Base-by-base conservation (phyloP, 2,113 vertebrate genomes). In the Cnemophilus loriae region DNA sequence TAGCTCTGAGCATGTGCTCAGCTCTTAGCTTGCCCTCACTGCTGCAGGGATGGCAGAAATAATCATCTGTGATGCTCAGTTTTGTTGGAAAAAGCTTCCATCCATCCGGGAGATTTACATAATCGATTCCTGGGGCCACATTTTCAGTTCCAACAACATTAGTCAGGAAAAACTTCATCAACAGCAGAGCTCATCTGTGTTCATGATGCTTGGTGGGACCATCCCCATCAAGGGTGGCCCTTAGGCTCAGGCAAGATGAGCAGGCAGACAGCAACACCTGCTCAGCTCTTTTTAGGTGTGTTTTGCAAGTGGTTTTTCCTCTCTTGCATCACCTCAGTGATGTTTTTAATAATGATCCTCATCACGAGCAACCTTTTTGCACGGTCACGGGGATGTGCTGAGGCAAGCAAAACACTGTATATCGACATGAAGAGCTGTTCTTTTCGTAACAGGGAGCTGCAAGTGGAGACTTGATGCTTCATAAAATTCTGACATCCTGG, bases 401-500 rank as follows among this genome's bases (percentile, higher is more conserved):
- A 96, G 94, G 60, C 67, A 49, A 93, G 76, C 24, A 67, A 26
- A 83, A 33, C 75, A 12, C 47, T 21, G 37, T 33, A 30, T 28
- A 76, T 49, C 24, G 70, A 28, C 18, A 3, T 15, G 2, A 77
- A 77, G 68, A 7, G 23, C 73, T 2, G 11, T 79, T 95, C 83
- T 90, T 92, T 89, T 42, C 88, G 9, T 79, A 70, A 32, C 53
- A 95, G 95, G 87, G 76, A 85, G 76, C 84, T 93, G 70, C 55
- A 83, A 96, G 64, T 37, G 42, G 82, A 76, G 92, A 87, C 91
- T 35, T 71, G 74, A 87, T 94, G 77, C 76, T 82, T 49, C 94
- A 80, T 97, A 97, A 97, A 97, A 95, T 57, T 49, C 71, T 96
- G 95, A 95, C 94, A 95, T 91, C 94, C 83, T 71, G 82, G 91